These are phyloP conservation scores for Lithodes maja DNA, from an alignment of 2,888 invertebrate species.

Conservation along the genomic window DNA sequence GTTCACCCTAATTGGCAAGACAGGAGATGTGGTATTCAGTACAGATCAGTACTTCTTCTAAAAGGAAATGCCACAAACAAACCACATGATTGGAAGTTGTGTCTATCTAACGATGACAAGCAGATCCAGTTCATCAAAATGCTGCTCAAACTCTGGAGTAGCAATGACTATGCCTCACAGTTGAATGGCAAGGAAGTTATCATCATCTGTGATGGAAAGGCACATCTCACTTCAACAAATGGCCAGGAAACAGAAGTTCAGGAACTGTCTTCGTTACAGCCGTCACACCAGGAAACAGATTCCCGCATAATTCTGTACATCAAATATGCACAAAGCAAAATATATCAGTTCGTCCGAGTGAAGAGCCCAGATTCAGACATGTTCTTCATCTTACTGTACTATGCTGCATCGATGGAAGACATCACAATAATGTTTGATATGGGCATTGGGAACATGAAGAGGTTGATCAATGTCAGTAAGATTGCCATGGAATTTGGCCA, in stretches of 20 bases:
- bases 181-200: neutral
- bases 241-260: slow-evolving; percentile 1
- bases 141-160: neutral
- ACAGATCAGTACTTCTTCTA: neutral
- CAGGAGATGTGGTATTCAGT: neutral
- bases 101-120: neutral
- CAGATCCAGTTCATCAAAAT: slow-evolving; percentile 18
- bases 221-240: neutral
- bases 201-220: slow-evolving; percentile 7
- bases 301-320: neutral
- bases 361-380: slow-evolving; percentile 6
- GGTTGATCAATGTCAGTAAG: slow-evolving; percentile 19
- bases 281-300: neutral
- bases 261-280: neutral
- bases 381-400: slow-evolving; percentile 10
- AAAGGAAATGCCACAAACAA: slow-evolving; percentile 1
- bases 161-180: slow-evolving; percentile 11
- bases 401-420: neutral
- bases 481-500: slow-evolving; percentile 8
- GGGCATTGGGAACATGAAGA: slow-evolving; percentile 3
- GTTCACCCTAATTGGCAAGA: slow-evolving; percentile 1
- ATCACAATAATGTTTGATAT: neutral
- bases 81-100: neutral
- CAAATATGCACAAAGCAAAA: neutral
- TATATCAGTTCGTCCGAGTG: neutral